Conservation (phyloP, 2,797 vertebrate genomes). For the Chelon auratus region DNA sequence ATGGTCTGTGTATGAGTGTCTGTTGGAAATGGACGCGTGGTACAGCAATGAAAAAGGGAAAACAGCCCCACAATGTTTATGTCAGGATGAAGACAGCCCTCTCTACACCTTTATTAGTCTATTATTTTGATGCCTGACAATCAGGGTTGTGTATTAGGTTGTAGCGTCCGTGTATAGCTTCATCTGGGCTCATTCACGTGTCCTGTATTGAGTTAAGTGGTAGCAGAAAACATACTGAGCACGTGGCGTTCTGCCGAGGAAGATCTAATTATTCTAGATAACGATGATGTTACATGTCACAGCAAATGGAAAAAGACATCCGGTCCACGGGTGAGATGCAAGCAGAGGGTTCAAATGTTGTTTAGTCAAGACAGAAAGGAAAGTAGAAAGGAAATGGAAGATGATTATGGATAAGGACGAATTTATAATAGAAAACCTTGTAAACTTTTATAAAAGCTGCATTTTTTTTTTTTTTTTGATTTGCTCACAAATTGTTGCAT, state of each 20-base stretch:
- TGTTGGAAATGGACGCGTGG: neutral
- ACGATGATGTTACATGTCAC: neutral
- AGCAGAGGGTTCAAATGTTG: neutral
- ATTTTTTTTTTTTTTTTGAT: neutral
- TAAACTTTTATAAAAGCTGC: neutral
- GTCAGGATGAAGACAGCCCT: constrained; percentile 9
- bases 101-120: neutral
- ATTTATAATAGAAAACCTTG: neutral
- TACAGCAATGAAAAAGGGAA: neutral
- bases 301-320: neutral
- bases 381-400: neutral
- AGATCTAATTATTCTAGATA: neutral
- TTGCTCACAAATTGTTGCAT: neutral
- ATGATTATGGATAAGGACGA: neutral
- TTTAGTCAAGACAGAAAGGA: neutral
- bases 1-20: constrained; percentile 6
- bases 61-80: neutral
- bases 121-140: neutral
- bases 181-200: neutral
- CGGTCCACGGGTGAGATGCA: neutral
- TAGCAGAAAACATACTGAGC: neutral
- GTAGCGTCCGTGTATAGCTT: neutral
- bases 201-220: neutral
- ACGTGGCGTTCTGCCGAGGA: neutral
- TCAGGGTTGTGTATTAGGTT: too few relatives aligned